Conservation (phyloP, 2,797 vertebrate genomes). For the Tenualosa thibaudeaui region DNA sequence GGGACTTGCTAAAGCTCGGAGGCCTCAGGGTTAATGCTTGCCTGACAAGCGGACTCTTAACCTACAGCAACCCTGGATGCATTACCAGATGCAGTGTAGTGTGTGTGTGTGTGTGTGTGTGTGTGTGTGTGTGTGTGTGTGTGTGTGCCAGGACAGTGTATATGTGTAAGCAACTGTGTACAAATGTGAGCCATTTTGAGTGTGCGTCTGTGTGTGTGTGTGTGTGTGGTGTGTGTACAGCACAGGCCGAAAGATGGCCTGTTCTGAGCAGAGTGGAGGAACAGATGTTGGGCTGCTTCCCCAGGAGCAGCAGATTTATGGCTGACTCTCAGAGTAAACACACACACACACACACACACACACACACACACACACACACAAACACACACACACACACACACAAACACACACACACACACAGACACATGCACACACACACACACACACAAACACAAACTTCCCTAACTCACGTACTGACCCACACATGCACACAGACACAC, state of each 20-base stretch:
- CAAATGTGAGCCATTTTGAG: conserved; percentile 15
- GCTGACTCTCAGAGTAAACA: conserved; percentile 44
- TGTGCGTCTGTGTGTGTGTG: conserved; percentile 30
- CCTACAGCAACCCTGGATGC: conserved; percentile 51
- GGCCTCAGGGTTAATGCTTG: conserved; percentile 64
- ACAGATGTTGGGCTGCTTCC: conserved; percentile 62
- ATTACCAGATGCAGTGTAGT: conserved; percentile 42
- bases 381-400: background rate
- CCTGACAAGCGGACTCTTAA: conserved; percentile 73
- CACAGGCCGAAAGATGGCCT: background rate
- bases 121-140: background rate
- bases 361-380: background rate
- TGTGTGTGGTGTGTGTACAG: conserved; percentile 27
- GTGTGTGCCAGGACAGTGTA: background rate
- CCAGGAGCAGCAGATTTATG: conserved; percentile 48
- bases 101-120: conserved; percentile 23
- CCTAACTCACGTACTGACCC: background rate
- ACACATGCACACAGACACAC: too few species aligned
- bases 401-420: background rate
- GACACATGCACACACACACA: background rate
- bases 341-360: conserved; percentile 7
- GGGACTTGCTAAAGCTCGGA: conserved; percentile 37
- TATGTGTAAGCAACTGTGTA: background rate
- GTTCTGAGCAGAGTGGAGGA: conserved; percentile 39
- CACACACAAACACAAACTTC: background rate